Evolutionary conservation across 2,888 invertebrate species (phyloP), one percentile per base, ranked within the genome.

Genomic region (Eurytoma adleriae): DNA sequence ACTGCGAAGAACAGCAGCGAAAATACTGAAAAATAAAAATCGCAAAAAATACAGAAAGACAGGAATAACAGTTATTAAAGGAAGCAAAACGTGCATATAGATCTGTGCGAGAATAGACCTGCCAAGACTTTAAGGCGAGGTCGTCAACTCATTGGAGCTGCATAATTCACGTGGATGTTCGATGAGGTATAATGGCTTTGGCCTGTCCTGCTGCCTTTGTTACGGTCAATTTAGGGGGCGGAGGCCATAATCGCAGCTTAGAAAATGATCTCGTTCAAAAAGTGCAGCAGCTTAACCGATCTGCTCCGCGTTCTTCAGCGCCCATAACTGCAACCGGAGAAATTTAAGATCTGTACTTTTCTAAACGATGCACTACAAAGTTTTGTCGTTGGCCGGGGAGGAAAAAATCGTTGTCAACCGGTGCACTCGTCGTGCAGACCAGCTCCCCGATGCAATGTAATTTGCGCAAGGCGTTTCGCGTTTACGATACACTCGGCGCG

Each of bases 81-180:
- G 48, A 18, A 24, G 12, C 18, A 7, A 48, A 1, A 10, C 18
- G 40, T 27, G 59, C 30, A 14, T 18, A 48, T 18, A 48, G 12
- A n/a, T 27, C 40, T 40, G 14, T 50, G 50, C 20, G 13, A n/a
- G 27, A 18, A 52, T 10, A 30, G 59, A 7, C 40, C 27, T 62
- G 54, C 57, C 62, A 59, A 70, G 57, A 50, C 14, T 78, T 78
- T 64, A 57, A 27, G 70, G 74, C 71, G 71, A 66, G 78, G 69
- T 64, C 64, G 27, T 79, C 64, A 64, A 62, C 69, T 74, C 57
- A 74, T 79, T 64, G 48, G 74, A 69, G 69, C 57, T 56, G 69
- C 69, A 70, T 79, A 69, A 79, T 74, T 74, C 79, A 57, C 57
- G 56, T 74, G 57, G 48, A 66, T 69, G 48, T 30, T 13, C 57